Evolutionary conservation across 2,797 vertebrate species (phyloP).

Genomic region (Propithecus deckenii): DNA sequence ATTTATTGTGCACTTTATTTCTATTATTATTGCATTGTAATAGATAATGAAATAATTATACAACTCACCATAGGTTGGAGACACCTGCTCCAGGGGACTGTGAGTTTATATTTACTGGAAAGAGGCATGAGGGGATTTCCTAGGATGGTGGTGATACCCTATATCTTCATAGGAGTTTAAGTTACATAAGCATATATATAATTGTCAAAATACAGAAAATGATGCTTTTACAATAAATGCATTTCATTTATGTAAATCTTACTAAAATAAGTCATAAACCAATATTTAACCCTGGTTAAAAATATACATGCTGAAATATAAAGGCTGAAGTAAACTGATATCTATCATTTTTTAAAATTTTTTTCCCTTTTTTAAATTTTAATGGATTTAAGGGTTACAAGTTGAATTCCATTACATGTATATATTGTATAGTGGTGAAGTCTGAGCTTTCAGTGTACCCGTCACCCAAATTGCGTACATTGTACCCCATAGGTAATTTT

Average conservation of each 20-base stretch:
- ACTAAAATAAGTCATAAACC: neutral
- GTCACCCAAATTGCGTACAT: too few relatives aligned
- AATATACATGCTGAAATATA: neutral
- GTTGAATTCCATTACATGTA: too few relatives aligned
- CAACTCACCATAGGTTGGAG: too few relatives aligned
- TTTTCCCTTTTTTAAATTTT: too few relatives aligned
- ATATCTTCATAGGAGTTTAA: neutral
- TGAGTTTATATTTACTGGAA: neutral
- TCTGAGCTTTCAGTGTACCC: too few relatives aligned
- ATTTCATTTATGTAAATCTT: neutral
- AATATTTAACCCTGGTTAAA: neutral
- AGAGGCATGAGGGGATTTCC: neutral
- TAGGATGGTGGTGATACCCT: neutral
- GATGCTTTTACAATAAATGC: neutral
- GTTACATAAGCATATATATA: neutral
- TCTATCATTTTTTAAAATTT: neutral
- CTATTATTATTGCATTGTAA: too few relatives aligned
- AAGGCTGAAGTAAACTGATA: neutral
- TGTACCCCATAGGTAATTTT: too few relatives aligned
- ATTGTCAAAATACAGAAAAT: neutral
- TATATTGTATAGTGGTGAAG: too few relatives aligned
- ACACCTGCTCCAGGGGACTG: neutral
- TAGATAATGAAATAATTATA: too few relatives aligned
- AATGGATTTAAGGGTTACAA: too few relatives aligned
- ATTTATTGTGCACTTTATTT: too few relatives aligned